phyloP scores from a whole-genome alignment of 2,888 invertebrate genomes.

The Euplexia lucipara region DNA sequence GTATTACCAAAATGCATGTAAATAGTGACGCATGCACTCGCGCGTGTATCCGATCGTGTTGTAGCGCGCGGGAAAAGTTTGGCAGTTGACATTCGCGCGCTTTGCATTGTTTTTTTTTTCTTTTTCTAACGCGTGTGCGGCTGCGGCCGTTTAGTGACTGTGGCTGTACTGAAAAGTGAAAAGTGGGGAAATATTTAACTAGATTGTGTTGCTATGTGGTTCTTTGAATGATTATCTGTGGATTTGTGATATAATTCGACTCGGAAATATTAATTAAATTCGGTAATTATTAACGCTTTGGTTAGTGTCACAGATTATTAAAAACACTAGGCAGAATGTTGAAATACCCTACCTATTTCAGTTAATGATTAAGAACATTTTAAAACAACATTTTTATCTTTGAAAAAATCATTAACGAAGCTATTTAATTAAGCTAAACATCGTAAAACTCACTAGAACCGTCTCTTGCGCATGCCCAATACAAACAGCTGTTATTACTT shows the following conservation, averaged over 20 bases:
- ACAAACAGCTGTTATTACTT: slow-evolving; percentile 86
- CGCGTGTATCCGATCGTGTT: slow-evolving; percentile 76
- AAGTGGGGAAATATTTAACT: slow-evolving; percentile 50
- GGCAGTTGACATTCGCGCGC: slow-evolving; percentile 77
- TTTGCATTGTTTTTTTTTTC: slow-evolving; percentile 71
- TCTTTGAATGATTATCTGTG: slow-evolving; percentile 57
- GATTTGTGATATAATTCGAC: slow-evolving; percentile 47
- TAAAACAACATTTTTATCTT: not conserved
- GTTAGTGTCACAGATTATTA: slow-evolving; percentile 5
- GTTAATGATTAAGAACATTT: not conserved
- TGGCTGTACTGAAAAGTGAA: slow-evolving; percentile 63
- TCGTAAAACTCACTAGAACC: slow-evolving; percentile 55
- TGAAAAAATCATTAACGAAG: slow-evolving; percentile 32
- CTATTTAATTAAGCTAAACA: slow-evolving; percentile 52
- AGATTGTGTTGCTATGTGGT: slow-evolving; percentile 48
- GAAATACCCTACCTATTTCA: not conserved
- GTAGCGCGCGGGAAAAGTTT: slow-evolving; percentile 79
- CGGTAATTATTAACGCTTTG: slow-evolving; percentile 45
- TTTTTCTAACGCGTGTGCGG: slow-evolving; percentile 63
- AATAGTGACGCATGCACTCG: slow-evolving; percentile 79
- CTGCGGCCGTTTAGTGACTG: slow-evolving; percentile 62
- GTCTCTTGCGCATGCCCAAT: slow-evolving; percentile 74
- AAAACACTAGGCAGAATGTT: slow-evolving; percentile 13
- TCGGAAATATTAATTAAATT: slow-evolving; percentile 54
- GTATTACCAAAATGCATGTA: slow-evolving; percentile 84